phyloP scores from a whole-genome alignment of 2,797 vertebrate genomes.

The Heteromormyrus szaboi region DNA sequence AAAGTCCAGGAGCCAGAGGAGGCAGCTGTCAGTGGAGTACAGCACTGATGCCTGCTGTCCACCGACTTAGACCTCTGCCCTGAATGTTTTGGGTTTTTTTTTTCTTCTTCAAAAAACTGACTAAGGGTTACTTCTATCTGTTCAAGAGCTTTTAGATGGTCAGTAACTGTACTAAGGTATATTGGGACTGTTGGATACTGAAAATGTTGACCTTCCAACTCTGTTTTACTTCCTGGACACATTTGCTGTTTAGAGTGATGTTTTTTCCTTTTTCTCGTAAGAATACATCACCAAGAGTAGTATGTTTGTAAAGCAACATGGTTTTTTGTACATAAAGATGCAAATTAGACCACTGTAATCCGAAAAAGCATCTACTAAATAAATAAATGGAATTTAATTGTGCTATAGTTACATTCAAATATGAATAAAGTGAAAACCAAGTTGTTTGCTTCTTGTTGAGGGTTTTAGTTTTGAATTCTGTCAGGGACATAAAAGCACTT shows the following conservation, averaged over 20 bases:
- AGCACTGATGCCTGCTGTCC: neutral
- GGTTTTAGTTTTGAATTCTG: conserved; percentile 23
- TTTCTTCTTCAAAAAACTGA: neutral
- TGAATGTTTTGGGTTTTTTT: neutral
- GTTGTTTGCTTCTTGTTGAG: conserved; percentile 36
- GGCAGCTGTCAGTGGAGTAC: neutral
- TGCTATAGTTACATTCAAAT: neutral
- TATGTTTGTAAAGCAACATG: neutral
- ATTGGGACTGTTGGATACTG: neutral
- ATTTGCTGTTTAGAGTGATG: neutral
- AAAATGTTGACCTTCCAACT: neutral
- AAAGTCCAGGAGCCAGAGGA: neutral
- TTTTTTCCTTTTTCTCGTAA: neutral
- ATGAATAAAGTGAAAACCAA: conserved; percentile 8
- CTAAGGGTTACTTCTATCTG: neutral
- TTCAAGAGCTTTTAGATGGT: neutral
- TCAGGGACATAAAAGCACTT: conserved; percentile 32
- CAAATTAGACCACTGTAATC: neutral
- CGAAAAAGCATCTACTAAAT: neutral
- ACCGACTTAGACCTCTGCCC: neutral
- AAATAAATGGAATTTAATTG: neutral
- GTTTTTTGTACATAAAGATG: neutral
- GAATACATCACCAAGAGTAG: neutral
- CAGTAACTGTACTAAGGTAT: neutral
- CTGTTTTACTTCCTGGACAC: neutral